Conservation (phyloP, 1,140 invertebrate genomes). For the Sweltsa coloradensis region DNA sequence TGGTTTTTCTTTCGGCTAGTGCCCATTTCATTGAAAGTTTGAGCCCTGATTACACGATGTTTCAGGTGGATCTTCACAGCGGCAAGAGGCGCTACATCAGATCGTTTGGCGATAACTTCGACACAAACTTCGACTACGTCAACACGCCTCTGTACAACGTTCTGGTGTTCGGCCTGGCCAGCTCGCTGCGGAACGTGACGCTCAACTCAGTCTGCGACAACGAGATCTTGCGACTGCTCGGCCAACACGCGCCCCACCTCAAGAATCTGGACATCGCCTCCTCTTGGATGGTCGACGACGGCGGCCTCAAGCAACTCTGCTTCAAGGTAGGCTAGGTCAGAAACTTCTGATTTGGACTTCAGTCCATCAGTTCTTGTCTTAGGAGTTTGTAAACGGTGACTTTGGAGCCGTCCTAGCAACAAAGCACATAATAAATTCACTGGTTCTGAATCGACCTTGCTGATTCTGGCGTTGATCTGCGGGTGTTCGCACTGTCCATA, state of each 20-base stretch:
- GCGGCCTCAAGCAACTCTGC: slow-evolving; percentile 19
- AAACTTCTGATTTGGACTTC: neutral
- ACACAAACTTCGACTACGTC: no score
- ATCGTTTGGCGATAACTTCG: no score
- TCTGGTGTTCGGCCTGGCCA: slow-evolving; percentile 14
- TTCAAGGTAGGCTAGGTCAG: slow-evolving; percentile 16
- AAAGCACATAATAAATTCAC: no score
- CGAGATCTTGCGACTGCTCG: slow-evolving; percentile 18
- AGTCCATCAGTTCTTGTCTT: neutral
- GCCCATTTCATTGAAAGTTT: no score
- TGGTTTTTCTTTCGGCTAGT: no score
- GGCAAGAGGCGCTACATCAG: no score
- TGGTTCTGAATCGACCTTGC: neutral
- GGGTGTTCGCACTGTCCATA: neutral
- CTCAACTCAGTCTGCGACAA: slow-evolving; percentile 21
- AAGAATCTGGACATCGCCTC: slow-evolving; percentile 20
- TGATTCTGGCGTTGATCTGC: neutral
- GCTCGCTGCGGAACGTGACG: slow-evolving; percentile 15
- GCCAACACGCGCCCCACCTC: slow-evolving; percentile 17
- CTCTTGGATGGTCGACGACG: slow-evolving; percentile 24
- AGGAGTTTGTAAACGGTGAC: no score
- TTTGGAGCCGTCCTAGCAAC: no score
- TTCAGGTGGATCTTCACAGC: no score
- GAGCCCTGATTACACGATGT: no score
- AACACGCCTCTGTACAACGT: slow-evolving; percentile 1